Evolutionary conservation across 2,113 vertebrate species (phyloP), one percentile per base, ranked within the genome.

Genomic region (Irena cyanogastra): DNA sequence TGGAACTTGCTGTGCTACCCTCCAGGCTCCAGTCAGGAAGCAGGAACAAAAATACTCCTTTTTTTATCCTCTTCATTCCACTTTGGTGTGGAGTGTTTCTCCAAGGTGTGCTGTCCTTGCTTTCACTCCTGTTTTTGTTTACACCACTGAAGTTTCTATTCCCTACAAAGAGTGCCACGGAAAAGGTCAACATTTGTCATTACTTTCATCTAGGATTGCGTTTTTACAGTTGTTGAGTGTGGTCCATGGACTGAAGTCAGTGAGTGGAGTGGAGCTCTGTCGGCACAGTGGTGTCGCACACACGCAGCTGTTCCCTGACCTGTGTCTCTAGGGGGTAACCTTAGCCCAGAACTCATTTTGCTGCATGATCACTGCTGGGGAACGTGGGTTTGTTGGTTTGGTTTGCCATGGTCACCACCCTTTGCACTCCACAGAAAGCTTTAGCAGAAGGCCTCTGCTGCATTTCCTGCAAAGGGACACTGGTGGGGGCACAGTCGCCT

Each of bases 401-500:
- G 13, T 66, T 74, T 65, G 22, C 80, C 72, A 33, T 53, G 41
- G 87, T 16, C 45, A 56, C 33, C 49, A 8, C 65, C 20, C 66
- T 76, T 39, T 33, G 77, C 47, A 7, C 83, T 52, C 41, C 1
- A 6, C 37, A 28, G 21, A 30, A 42, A 49, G 10, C n/a, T 19
- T 16, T 23, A 13, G 54, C 44, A 20, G 5, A 28, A 17, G 4
- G 20, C 39, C 21, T 30, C 6, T 11, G 1, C 56, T 30, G 64
- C 11, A 3, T 11, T 59, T 5, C 17, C n/a, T 31, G 78, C 33
- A 21, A 31, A 3, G 44, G 59, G 66, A 19, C 20, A 3, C 3
- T 14, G 8, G 59, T 8, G 35, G 74, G 18, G 0, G 23, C 49
- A 61, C 18, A 13, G 28, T 15, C 1, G 0, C 41, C 61, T 41